Evolutionary conservation across 2,888 invertebrate genomes (phyloP), one percentile per base, ranked within the genome.

Genomic region (Drosophila picticornis): DNA sequence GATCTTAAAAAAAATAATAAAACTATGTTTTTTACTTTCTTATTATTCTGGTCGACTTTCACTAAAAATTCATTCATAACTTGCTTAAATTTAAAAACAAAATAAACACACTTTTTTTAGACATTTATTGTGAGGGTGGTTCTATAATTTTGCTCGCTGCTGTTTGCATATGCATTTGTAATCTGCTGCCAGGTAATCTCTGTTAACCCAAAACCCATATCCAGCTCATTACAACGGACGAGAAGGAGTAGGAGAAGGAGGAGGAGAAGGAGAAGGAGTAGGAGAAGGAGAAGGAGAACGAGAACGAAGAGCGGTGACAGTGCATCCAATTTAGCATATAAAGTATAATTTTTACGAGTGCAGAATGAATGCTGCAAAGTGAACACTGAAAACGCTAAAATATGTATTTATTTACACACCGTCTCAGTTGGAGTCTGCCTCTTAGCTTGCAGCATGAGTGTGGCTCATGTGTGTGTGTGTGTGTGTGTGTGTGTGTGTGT

Each of bases 141-240:
- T 7, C 25, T 46, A 46, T 25, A 16, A 16, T 25, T 46, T 25
- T 25, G 46, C 4, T 2, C 46, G 9, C 25, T 25, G 25, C 46
- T 46, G 46, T 27, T 4, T 2, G 13, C 2, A 19, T 36, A 36
- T 36, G 11, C 27, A 7, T 55, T 19, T 77, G 81, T 88, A 88
- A 88, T 90, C 88, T 88, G 80, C 46, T 83, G 88, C 83, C 90
- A 80, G 83, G 81, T 85, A 90, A 85, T 85, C 90, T 83, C 55
- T 22, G 19, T 31, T 61, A 27, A 36, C 58, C 34, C 32, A 57
- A 43, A 70, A 38, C 34, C 59, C 52, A 38, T 56, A 51, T 53
- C 36, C 50, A 65, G 56, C 77, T 85, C 73, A 84, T 85, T 85
- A 81, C 90, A 85, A 36, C 46, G 16, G 11, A 43, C 11, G 43